phyloP scores from a whole-genome alignment of 2,113 vertebrate species.

The Nanorana parkeri region DNA sequence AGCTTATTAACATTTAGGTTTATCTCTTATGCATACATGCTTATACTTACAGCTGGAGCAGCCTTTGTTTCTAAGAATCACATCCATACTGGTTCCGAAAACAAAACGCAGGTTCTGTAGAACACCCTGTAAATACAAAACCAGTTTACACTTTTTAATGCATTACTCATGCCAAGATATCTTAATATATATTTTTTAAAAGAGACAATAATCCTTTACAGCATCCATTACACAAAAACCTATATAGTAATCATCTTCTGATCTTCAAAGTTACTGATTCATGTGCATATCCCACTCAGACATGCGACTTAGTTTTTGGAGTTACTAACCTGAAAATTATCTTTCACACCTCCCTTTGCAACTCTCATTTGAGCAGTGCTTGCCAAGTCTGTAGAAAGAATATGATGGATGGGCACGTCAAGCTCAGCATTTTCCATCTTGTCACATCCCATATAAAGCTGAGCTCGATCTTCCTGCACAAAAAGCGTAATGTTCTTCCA shows the following conservation, averaged over 20 bases:
- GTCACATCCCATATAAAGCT: constrained; percentile 92
- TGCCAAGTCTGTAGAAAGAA: constrained; percentile 84
- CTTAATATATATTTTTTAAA: no score
- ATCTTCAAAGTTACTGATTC: no score
- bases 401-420: constrained; percentile 86
- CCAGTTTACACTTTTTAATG: no score
- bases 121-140: constrained; percentile 82
- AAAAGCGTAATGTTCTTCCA: constrained; percentile 97
- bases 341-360: constrained; percentile 87
- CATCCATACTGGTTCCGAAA: constrained; percentile 90
- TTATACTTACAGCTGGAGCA: constrained; percentile 87
- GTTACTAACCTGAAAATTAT: constrained; percentile 89
- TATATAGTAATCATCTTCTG: no score
- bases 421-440: constrained; percentile 88
- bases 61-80: constrained; percentile 93
- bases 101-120: constrained; percentile 97
- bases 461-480: constrained; percentile 90
- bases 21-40: no score
- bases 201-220: no score
- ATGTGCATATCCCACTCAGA: no score
- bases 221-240: no score
- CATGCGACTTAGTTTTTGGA: not conserved
- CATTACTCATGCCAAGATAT: no score
- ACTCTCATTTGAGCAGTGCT: constrained; percentile 82
- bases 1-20: no score